Evolutionary conservation across 2,888 invertebrate genomes (phyloP), one percentile per base, ranked within the genome.

Genomic region (Chrysina gloriosa): DNA sequence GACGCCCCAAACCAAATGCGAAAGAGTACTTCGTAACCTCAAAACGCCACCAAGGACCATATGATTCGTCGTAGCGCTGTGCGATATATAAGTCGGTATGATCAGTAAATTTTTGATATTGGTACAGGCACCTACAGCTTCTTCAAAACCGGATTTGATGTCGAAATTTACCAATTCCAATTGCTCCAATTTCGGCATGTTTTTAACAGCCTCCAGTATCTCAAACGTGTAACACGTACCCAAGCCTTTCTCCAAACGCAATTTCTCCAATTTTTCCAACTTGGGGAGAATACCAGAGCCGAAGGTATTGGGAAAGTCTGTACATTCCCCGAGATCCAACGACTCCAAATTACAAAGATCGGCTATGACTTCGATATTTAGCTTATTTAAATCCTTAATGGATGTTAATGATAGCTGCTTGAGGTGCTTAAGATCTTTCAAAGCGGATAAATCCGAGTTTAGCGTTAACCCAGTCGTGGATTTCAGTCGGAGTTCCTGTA

Each of bases 1-100:
- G 4, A 95, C 90, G 61, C 93, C 94, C 92, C 94, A 93, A 72
- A 93, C 91, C 73, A 95, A 90, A 76, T 91, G 90, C 9, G 89
- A 89, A 14, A 95, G 83, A 11, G 90, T 89, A 56, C 77, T 79
- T 73, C 81, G 81, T 14, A 92, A 54, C 29, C 69, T 86, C 39
- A 89, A 86, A 29, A 92, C 74, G 11, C 73, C 74, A 7, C 73
- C 73, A 1, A 75, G 65, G 11, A 89, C 86, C 85, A 93, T 92
- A 76, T 91, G 90, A 82, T 93, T 94, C 48, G 94, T 93, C 14
- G 93, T 93, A 2, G 94, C 94, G n/a, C 93, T 92, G 78, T 94
- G 93, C 45, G 92, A 92, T 74, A 93, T 90, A 78, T 94, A 94
- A 0, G 92, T 93, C 3, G 94, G 94, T 83, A 94, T 93, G 72